Base-by-base conservation (phyloP, 2,888 invertebrate genomes). In the Athripsodes cinereus region DNA sequence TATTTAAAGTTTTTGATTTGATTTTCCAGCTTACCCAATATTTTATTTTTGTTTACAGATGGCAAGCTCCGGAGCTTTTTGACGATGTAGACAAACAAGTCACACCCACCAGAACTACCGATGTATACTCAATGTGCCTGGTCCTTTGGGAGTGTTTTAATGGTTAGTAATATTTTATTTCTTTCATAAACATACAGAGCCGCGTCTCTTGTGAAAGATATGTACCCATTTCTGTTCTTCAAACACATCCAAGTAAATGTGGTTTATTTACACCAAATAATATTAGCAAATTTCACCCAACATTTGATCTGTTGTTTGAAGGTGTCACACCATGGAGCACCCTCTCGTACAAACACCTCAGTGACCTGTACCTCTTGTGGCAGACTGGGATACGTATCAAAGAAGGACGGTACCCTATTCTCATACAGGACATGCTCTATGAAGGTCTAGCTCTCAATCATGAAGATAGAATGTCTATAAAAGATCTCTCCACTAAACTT, bases 21-120 rank as follows among this genome's bases (percentile, higher is more conserved):
- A n/a, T n/a, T n/a, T n/a, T n/a, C n/a, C n/a, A n/a, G n/a, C n/a
- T n/a, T n/a, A n/a, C n/a, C n/a, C n/a, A n/a, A n/a, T n/a, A n/a
- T n/a, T n/a, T n/a, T n/a, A n/a, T n/a, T n/a, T n/a, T n/a, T 26
- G 3, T 53, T 26, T 77, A 70, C 64, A 69, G 72, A 18, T 79
- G 78, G 78, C 76, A 74, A 11, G 76, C 78, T 1, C 78, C 78
- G 0, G 78, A 79, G 62, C 57, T 78, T 62, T 79, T 75, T 60
- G 67, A 67, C 0, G 70, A 71, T 22, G 73, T 70, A 0, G 67
- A 69, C 0, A 74, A 72, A 0, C 58, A 69, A 35, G 76, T 79
- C 35, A 67, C 71, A 31, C 72, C 74, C 0, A 76, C 77, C 62
- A 69, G 72, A 0, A 73, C 67, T 60, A 75, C 72, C 52, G 78